Evolutionary conservation across 2,113 vertebrate species (phyloP).

Genomic region (Regulus satrapa): DNA sequence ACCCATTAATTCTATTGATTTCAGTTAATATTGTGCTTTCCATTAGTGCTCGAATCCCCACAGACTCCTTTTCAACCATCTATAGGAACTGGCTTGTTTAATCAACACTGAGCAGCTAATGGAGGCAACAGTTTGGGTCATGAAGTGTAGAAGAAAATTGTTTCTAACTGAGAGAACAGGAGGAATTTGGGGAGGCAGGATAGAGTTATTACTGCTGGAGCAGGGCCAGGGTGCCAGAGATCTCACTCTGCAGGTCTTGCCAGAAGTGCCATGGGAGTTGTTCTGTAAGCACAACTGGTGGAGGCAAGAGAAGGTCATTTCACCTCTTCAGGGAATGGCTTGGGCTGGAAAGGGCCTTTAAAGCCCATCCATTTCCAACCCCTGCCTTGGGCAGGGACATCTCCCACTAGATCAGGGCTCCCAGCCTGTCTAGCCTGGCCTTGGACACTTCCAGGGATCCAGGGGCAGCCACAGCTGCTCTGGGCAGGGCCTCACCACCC

Average conservation of each 20-base stretch:
- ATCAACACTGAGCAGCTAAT: constrained; percentile 32
- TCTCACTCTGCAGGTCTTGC: neutral
- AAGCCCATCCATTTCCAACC: neutral
- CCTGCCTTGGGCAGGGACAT: neutral
- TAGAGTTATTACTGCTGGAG: neutral
- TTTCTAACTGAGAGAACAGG: neutral
- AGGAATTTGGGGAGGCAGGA: neutral
- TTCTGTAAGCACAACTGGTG: neutral
- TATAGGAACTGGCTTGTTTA: constrained; percentile 44
- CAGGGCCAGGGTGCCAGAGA: neutral
- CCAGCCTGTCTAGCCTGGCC: neutral
- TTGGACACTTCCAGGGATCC: neutral
- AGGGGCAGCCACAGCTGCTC: neutral
- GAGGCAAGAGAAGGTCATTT: neutral
- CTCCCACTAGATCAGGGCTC: neutral
- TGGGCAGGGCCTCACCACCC: neutral
- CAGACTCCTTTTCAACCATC: neutral
- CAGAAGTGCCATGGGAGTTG: neutral
- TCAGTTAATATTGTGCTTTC: constrained; percentile 32
- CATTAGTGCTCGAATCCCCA: neutral
- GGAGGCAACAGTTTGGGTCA: constrained; percentile 13
- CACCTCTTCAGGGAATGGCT: neutral
- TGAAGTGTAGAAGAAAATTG: constrained; percentile 20
- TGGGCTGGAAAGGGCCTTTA: neutral
- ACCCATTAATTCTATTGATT: constrained; percentile 66